Evolutionary conservation across 2,113 vertebrate genomes (phyloP).

Genomic region (Melanostigma gelatinosum): DNA sequence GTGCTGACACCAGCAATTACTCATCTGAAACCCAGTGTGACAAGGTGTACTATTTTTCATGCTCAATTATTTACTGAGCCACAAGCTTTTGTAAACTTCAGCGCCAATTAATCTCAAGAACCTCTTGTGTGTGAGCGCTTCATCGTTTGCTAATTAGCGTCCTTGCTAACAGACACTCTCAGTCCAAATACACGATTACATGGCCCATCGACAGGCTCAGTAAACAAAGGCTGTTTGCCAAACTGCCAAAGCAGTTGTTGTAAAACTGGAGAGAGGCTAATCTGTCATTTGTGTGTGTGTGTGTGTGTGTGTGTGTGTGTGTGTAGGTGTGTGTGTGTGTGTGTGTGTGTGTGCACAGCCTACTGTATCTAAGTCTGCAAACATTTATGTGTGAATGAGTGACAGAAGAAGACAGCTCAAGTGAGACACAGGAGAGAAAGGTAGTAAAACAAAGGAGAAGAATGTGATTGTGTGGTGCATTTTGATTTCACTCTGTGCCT

Average conservation of each 20-base stretch:
- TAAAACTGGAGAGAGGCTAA: conserved; percentile 40
- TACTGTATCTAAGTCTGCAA: conserved; percentile 2
- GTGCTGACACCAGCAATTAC: conserved; percentile 26
- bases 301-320: conserved; percentile 8
- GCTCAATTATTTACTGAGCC: conserved; percentile 69
- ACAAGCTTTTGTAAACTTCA: conserved; percentile 73
- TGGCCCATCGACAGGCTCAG: conserved; percentile 64
- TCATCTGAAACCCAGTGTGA: conserved; percentile 38
- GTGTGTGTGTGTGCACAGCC: background rate
- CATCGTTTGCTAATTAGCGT: conserved; percentile 76
- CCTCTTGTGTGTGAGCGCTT: conserved; percentile 74
- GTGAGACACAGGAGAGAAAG: background rate
- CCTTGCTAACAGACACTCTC: conserved; percentile 74
- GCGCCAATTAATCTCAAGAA: conserved; percentile 76
- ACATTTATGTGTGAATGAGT: conserved; percentile 10
- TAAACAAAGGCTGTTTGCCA: conserved; percentile 74
- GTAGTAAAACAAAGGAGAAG: background rate
- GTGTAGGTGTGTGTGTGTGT: background rate
- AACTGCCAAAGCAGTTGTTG: conserved; percentile 66
- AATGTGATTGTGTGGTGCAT: background rate
- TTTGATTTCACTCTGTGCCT: background rate
- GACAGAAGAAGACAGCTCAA: conserved; percentile 18
- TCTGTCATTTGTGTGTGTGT: conserved; percentile 31
- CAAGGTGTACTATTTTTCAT: conserved; percentile 67
- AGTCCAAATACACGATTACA: conserved; percentile 78